phyloP scores from a whole-genome alignment of 2,888 invertebrate genomes.

The Eilema caniola region DNA sequence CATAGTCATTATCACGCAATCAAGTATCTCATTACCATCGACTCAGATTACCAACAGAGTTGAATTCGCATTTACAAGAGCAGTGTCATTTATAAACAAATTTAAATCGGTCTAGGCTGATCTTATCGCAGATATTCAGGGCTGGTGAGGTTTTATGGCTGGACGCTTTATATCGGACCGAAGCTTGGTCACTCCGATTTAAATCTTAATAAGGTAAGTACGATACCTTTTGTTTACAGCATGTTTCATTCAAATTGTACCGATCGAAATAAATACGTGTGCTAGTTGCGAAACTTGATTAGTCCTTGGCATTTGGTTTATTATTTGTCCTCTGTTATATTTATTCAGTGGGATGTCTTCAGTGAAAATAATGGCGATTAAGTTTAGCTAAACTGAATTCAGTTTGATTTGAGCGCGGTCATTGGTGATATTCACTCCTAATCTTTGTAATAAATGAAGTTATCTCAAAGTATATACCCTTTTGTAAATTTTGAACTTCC shows the following conservation, averaged over 20 bases:
- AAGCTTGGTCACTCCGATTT: background rate
- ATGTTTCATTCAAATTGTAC: conserved; percentile 2
- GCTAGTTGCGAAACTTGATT: background rate
- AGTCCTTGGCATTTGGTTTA: background rate
- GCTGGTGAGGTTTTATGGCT: background rate
- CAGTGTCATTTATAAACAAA: conserved; percentile 2
- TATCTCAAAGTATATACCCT: too few species aligned
- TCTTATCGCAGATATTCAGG: background rate
- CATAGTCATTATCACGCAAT: background rate
- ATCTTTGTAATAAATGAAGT: too few species aligned
- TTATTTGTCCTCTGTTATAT: background rate
- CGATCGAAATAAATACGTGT: background rate
- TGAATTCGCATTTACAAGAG: background rate
- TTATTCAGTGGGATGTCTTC: background rate
- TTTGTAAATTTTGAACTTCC: too few species aligned
- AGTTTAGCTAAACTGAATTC: background rate
- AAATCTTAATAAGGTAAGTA: background rate
- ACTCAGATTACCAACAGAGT: background rate
- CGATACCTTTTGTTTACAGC: background rate
- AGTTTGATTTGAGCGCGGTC: background rate
- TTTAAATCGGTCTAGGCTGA: conserved; percentile 2
- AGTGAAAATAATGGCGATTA: background rate
- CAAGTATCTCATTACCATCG: background rate
- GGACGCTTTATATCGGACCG: conserved; percentile 3
- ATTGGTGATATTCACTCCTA: too few species aligned